Conservation (phyloP, 1,140 invertebrate species). For the Cydia strobilella region DNA sequence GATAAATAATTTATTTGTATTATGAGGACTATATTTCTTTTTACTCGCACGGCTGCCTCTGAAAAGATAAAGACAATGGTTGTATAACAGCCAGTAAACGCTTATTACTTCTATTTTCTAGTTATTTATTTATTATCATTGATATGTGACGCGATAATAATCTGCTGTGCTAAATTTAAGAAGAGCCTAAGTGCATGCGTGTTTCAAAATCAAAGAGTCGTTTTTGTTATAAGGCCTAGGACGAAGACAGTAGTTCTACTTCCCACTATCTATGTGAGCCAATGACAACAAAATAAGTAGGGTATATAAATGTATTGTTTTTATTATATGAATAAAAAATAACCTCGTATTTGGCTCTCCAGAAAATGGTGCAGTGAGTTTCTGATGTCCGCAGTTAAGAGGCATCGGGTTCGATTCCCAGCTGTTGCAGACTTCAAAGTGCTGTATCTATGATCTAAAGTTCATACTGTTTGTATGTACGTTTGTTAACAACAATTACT, state of each 20-base stretch:
- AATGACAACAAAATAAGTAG: background rate
- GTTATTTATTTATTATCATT: background rate
- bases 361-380: no score
- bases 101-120: background rate
- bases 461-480: no score
- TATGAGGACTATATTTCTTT: constrained; percentile 8
- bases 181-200: background rate
- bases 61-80: background rate
- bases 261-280: background rate
- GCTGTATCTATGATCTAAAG: no score
- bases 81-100: background rate
- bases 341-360: background rate
- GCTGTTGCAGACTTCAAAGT: background rate
- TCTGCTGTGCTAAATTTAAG: background rate
- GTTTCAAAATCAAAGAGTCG: background rate
- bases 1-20: constrained; percentile 9
- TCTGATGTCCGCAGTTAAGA: background rate
- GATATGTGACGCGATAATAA: constrained; percentile 7
- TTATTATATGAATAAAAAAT: background rate
- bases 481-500: no score
- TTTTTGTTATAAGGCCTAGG: background rate
- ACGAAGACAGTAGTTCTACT: background rate
- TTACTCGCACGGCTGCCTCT: background rate
- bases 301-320: background rate
- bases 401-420: background rate